Conservation (phyloP, 23 tunicate species). For the Diplosoma virens region DNA sequence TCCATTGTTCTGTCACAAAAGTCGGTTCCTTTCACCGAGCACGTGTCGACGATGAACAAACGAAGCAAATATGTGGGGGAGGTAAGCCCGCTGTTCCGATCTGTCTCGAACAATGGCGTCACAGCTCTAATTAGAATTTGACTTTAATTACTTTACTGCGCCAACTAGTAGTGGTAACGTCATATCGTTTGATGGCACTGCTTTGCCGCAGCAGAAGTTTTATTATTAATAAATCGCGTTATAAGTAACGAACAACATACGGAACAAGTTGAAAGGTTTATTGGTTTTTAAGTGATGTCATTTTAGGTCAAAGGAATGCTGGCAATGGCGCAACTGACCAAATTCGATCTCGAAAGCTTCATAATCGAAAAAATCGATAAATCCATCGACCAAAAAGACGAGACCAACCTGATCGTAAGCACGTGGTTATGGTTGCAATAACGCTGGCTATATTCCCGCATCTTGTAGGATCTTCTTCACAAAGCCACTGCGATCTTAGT, state of each 20-base stretch:
- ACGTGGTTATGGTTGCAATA: background rate
- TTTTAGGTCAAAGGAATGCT: conserved; percentile 54
- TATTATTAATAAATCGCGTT: too few species aligned
- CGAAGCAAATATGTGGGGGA: conserved; percentile 68
- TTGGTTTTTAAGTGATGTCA: too few species aligned
- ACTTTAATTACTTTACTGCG: too few species aligned
- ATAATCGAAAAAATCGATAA: conserved; percentile 25
- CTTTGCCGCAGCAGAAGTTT: too few species aligned
- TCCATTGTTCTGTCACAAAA: conserved; percentile 23
- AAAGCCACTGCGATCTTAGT: conserved; percentile 74
- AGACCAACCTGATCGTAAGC: background rate
- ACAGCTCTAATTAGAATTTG: too few species aligned
- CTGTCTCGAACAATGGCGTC: too few species aligned
- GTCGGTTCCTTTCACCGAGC: background rate
- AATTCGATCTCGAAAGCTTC: conserved; percentile 14
- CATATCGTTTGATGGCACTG: too few species aligned
- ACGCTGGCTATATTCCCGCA: too few species aligned
- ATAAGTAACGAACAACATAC: too few species aligned
- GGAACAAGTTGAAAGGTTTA: too few species aligned
- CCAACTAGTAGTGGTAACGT: too few species aligned
- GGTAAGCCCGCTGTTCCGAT: too few species aligned
- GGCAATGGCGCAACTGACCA: background rate
- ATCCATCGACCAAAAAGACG: conserved; percentile 7
- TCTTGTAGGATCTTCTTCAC: conserved; percentile 22
- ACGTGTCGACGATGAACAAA: conserved; percentile 59